A percentile compares a stretch with the other conserved stretches of the same genome.
These are phyloP conservation scores for Scolopax rusticola DNA, from an alignment of 2,797 vertebrate genomes.

Conservation along the genomic window DNA sequence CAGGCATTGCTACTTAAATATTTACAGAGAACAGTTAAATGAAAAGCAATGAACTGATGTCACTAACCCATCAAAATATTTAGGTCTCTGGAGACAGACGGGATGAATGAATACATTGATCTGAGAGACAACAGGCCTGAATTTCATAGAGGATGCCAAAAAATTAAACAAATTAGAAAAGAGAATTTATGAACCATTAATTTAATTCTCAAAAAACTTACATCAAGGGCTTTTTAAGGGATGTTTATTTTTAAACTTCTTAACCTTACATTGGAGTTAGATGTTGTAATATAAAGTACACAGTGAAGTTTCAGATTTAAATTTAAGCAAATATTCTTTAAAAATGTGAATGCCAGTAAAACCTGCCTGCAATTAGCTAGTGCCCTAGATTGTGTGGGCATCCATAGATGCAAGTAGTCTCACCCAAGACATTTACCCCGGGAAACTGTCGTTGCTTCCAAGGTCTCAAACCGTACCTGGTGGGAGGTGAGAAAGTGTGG, in stretches of 20 bases:
- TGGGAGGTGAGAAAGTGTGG: not conserved
- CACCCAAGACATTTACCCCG: not conserved
- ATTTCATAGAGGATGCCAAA: not conserved
- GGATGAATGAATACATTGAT: not conserved
- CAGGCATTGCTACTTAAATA: not conserved
- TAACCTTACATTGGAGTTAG: not conserved
- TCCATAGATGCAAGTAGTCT: not conserved
- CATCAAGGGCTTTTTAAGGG: not conserved
- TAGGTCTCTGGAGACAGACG: not conserved
- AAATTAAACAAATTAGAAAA: constrained; percentile 5
- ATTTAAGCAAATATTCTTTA: not conserved
- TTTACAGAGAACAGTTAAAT: not conserved
- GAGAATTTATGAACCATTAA: not conserved
- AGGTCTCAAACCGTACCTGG: not conserved
- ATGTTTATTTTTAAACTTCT: not conserved
- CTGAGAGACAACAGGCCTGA: not conserved
- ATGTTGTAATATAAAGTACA: not conserved
- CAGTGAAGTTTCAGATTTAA: not conserved
- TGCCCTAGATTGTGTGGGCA: not conserved
- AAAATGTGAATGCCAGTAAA: not conserved
- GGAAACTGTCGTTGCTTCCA: not conserved
- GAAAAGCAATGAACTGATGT: not conserved
- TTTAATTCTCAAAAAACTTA: not conserved
- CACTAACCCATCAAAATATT: not conserved
- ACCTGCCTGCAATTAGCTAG: not conserved